Conservation (phyloP, 1,140 invertebrate genomes). For the Saxidomus purpurata region DNA sequence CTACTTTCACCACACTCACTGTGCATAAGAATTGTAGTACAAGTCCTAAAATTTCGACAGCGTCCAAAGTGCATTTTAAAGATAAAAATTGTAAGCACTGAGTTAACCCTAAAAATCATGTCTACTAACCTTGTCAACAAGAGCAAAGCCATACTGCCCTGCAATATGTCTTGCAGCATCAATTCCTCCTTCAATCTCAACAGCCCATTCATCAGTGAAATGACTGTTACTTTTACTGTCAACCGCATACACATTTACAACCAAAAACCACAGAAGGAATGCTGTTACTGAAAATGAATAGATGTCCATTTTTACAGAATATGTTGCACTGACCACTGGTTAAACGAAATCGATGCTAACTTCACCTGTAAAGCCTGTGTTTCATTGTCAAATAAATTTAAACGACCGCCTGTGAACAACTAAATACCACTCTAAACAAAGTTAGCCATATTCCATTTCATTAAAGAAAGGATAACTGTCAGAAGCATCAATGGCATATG, state of each 20-base stretch:
- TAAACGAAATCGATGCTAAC: background rate
- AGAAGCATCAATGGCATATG: background rate
- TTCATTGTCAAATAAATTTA: background rate
- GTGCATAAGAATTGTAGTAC: no score
- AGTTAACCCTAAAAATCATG: no score
- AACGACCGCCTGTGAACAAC: background rate
- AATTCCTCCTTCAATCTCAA: constrained; percentile 39
- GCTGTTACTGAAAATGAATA: background rate
- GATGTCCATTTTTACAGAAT: constrained; percentile 18
- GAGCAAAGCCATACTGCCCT: constrained; percentile 45
- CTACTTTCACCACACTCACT: no score
- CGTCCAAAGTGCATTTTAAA: no score
- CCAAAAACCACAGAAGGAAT: constrained; percentile 14
- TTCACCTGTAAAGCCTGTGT: background rate
- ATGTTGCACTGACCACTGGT: background rate
- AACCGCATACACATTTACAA: background rate
- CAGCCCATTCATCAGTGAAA: constrained; percentile 60
- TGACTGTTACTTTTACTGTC: background rate
- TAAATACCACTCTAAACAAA: background rate
- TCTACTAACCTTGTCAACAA: constrained; percentile 43
- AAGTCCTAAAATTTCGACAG: no score
- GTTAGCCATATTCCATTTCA: constrained; percentile 60
- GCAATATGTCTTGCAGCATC: constrained; percentile 34
- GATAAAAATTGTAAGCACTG: no score
- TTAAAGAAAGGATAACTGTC: background rate